Conservation (phyloP, 2,113 vertebrate genomes). For the Hydrochoerus hydrochaeris region DNA sequence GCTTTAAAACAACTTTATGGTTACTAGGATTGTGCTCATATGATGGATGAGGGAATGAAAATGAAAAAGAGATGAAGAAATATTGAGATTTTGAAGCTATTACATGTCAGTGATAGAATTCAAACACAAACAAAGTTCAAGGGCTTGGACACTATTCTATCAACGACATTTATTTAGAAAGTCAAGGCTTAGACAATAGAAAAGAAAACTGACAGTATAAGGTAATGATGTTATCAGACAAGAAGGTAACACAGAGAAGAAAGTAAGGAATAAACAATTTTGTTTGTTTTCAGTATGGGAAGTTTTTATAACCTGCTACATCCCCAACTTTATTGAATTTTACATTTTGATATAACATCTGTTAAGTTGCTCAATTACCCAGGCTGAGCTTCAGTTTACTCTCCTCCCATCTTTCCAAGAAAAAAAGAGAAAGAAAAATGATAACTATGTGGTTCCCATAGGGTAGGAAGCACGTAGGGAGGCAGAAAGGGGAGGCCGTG, state of each 20-base stretch:
- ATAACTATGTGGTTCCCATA: neutral
- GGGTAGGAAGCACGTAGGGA: too few relatives aligned
- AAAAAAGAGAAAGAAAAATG: neutral
- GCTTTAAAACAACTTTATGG: neutral
- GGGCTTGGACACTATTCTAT: neutral
- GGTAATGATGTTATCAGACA: neutral
- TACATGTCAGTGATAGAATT: neutral
- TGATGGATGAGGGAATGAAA: neutral
- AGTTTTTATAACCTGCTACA: neutral
- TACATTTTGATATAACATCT: neutral
- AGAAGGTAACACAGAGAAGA: neutral
- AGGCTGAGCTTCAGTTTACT: neutral
- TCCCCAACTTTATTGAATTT: neutral
- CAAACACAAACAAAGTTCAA: neutral
- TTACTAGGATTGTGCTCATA: neutral
- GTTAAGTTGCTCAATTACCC: neutral
- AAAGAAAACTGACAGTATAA: neutral
- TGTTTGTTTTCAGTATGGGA: neutral
- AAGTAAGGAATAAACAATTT: neutral
- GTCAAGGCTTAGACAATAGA: neutral
- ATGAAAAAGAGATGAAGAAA: neutral
- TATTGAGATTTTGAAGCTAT: neutral
- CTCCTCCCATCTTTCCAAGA: neutral
- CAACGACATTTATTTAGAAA: conserved; percentile 16
- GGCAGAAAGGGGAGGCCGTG: neutral